Evolutionary conservation across 2,797 vertebrate species (phyloP).

Genomic region (Melanotaenia maccullochi): DNA sequence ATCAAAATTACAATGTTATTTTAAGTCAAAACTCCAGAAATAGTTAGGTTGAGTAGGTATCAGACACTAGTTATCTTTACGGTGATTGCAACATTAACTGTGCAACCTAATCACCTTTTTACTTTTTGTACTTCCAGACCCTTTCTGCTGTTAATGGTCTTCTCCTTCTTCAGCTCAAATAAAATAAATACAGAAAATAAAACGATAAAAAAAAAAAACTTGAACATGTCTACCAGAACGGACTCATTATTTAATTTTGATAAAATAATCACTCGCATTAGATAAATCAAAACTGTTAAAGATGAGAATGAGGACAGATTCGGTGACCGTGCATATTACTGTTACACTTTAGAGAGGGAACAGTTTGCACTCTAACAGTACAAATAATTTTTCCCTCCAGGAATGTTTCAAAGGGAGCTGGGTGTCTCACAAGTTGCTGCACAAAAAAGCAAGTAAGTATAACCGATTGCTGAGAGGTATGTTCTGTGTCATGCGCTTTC

Average conservation of each 20-base stretch:
- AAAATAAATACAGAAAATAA: background rate
- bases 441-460: conserved; percentile 99
- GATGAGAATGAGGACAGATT: background rate
- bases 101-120: conserved; percentile 20
- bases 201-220: background rate
- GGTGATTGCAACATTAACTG: conserved; percentile 28
- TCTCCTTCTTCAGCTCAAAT: background rate
- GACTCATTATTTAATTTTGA: background rate
- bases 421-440: conserved; percentile 94
- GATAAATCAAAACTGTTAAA: background rate
- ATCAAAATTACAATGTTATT: background rate
- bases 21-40: conserved; percentile 18
- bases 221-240: background rate
- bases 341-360: background rate
- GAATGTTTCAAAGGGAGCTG: conserved; percentile 99
- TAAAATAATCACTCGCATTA: background rate
- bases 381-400: conserved; percentile 70
- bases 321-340: background rate
- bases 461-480: background rate
- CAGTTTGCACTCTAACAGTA: background rate
- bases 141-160: background rate
- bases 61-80: conserved; percentile 34
- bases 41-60: conserved; percentile 13
- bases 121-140: background rate
- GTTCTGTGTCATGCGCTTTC: background rate